Conservation (phyloP, 2,113 vertebrate genomes). For the Phalacrocorax carbo region DNA sequence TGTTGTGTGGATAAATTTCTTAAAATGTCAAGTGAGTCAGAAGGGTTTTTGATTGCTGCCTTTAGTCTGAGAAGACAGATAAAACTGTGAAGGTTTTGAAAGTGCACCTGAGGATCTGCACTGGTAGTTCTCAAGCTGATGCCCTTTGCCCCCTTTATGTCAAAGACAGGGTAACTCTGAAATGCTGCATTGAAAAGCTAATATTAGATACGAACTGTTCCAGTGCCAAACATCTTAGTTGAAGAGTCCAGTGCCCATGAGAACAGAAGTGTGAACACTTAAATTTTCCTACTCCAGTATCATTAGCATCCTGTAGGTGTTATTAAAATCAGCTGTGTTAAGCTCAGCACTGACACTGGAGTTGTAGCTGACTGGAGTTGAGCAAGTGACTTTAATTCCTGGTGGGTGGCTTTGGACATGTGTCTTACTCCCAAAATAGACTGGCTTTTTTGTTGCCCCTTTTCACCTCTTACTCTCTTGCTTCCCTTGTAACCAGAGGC, state of each 20-base stretch:
- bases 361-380: neutral
- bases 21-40: neutral
- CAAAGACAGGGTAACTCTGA: neutral
- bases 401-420: neutral
- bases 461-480: neutral
- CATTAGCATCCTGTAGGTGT: neutral
- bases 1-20: neutral
- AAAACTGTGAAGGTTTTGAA: neutral
- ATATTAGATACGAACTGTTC: neutral
- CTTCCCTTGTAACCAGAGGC: neutral
- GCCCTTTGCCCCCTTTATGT: neutral
- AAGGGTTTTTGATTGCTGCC: neutral
- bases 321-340: rapidly evolving
- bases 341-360: neutral
- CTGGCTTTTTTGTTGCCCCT: neutral
- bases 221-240: neutral
- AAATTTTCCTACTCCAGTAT: neutral
- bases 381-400: neutral
- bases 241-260: neutral
- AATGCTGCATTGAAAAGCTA: neutral
- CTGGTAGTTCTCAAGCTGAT: neutral
- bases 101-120: neutral
- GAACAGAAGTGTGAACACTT: neutral
- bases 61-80: neutral
- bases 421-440: neutral